A percentile compares a stretch with the other conserved stretches of the same genome.
phyloP scores from a whole-genome alignment of 1,140 invertebrate genomes.

The Neodiprion fabricii region DNA sequence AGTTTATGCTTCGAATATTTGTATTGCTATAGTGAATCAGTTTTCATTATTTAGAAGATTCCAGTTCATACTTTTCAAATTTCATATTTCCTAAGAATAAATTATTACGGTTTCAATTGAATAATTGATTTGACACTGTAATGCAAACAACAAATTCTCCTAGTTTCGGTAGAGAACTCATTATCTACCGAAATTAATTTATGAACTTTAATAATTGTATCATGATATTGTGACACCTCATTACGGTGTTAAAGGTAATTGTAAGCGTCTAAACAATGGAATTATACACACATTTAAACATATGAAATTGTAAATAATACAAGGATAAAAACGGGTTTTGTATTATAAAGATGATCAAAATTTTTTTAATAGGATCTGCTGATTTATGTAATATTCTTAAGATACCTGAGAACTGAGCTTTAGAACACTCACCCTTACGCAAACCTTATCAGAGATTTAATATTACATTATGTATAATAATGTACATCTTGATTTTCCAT shows the following conservation, averaged over 20 bases:
- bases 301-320: neutral
- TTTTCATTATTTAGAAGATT: neutral
- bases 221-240: no score
- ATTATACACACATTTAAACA: neutral
- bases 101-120: neutral
- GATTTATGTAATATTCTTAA: neutral
- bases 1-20: no score
- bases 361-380: neutral
- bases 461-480: neutral
- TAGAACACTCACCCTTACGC: no score
- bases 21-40: no score
- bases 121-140: neutral
- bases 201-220: no score
- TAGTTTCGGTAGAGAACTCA: neutral
- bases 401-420: no score
- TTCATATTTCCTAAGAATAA: neutral
- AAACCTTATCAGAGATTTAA: no score
- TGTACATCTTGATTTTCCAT: neutral
- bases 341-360: conserved; percentile 2
- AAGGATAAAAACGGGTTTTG: neutral
- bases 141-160: neutral
- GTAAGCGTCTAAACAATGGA: no score
- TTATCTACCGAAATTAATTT: neutral
- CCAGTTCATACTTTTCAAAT: neutral
- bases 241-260: no score